Evolutionary conservation across 2,113 vertebrate genomes (phyloP), one percentile per base, ranked within the genome.

Genomic region (Corythoichthys intestinalis): DNA sequence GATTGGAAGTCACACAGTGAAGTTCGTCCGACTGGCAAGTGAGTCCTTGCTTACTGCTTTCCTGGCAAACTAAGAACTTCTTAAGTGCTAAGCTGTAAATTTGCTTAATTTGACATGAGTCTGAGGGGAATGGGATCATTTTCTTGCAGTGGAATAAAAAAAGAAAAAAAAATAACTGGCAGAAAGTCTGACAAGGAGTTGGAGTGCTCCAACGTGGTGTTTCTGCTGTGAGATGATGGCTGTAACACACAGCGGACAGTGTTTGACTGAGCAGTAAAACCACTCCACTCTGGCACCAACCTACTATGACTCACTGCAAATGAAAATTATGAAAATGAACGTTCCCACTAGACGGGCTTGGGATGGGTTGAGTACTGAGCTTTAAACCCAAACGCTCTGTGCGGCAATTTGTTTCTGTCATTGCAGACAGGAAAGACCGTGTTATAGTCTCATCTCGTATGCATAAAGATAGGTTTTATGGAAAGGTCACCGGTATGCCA

Each of bases 1-100:
- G 82, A 81, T 76, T 80, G 82, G 57, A 83, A 67, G 71, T 72
- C 67, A 77, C 76, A 75, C 83, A 78, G 75, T 38, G 67, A 77
- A 66, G 77, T 76, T n/a, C 74, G 62, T 50, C 77, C 65, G 80
- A 79, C 82, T 83, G 77, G 78, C 78, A 76, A 74, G 75, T 53
- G 46, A 83, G 75, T 80, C 80, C 79, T 65, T 68, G 59, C 70
- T 28, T 72, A 76, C 87, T 72, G 80, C 78, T 85, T 90, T 90
- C 88, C 90, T 90, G 90, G 87, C 91, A 89, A 88, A 88, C 64
- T 47, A 79, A 75, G 87, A 90, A 85, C 70, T 90, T 88, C 87
- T 86, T 88, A 90, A 92, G 90, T 91, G 90, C 87, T 86, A 86
- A 88, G 88, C 88, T 87, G 86, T 92, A 91, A 91, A 91, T 92